Evolutionary conservation across 2,113 vertebrate genomes (phyloP), one percentile per base, ranked within the genome.

Genomic region (Rhagologus leucostigma): DNA sequence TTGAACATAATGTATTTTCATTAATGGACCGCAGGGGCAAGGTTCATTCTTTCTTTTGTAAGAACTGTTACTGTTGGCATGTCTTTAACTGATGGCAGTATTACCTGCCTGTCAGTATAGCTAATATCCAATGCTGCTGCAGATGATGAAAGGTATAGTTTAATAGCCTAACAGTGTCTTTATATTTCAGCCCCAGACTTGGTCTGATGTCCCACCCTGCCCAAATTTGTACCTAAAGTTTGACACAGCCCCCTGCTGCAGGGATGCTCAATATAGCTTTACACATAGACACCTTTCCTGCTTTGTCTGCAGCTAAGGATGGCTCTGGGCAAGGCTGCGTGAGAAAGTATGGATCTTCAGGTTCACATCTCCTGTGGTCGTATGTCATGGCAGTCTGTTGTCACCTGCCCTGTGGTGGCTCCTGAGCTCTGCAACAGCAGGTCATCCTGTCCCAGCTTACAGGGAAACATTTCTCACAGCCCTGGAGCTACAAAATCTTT

Each of bases 221-320:
- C 52, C n/a, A 47, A 37, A 37, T 46, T 30, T 24, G 19, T 42
- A 33, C 37, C 18, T 8, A 3, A 29, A 74, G 26, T 65, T 69
- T 3, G 5, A 33, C 60, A 22, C n/a, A 26, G 41, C 24, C 50
- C 12, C 55, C 78, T 74, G 37, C 42, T 70, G 15, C 50, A 46
- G 29, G 26, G 37, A 24, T 57, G 13, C 26, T 78, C 50, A 52
- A 8, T 59, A 37, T n/a, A 57, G 70, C 50, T 46, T 32, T n/a
- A 63, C 17, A 26, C 20, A 6, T 0, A 29, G 29, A 41, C 0
- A 0, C 33, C 17, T 73, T 29, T 21, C 23, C 52, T 5, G 3
- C 50, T 91, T 82, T 49, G 55, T 46, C 50, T 67, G 71, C 22
- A 46, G 37, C 26, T 80, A 69, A 56, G 49, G 30, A 50, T 39